phyloP scores from a whole-genome alignment of 2,113 vertebrate species.

The Pseudolaguvia tuberculata region DNA sequence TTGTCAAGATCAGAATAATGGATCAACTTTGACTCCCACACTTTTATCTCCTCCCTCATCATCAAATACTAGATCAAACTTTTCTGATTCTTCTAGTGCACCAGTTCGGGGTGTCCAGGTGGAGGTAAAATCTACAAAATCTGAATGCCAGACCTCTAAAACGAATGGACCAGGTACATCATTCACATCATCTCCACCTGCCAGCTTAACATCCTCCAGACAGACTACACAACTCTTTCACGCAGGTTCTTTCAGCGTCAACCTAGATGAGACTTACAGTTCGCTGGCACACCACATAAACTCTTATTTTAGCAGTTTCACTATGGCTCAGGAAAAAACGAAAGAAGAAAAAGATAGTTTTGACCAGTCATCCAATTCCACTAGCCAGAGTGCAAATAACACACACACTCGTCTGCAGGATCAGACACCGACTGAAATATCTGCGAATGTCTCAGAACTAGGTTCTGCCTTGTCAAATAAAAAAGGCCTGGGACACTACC shows the following conservation, averaged over 20 bases:
- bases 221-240: constrained; percentile 72
- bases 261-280: constrained; percentile 85
- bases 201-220: constrained; percentile 47
- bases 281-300: constrained; percentile 87
- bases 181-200: constrained; percentile 31
- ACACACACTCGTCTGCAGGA: constrained; percentile 14
- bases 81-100: background rate
- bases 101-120: background rate
- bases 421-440: constrained; percentile 25
- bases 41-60: constrained; percentile 31
- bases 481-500: constrained; percentile 81
- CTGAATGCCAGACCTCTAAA: constrained; percentile 29
- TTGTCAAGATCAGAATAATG: constrained; percentile 54
- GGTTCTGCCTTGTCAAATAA: constrained; percentile 66
- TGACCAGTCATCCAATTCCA: constrained; percentile 22
- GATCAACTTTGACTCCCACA: background rate
- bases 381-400: constrained; percentile 26
- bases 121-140: background rate
- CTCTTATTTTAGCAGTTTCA: constrained; percentile 75
- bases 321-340: constrained; percentile 65
- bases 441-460: constrained; percentile 21
- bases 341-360: constrained; percentile 48
- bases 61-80: constrained; percentile 6
- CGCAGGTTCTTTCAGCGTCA: constrained; percentile 74
- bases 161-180: constrained; percentile 41